Conservation (phyloP, 2,888 invertebrate genomes). For the Lacanobia wlatinum region DNA sequence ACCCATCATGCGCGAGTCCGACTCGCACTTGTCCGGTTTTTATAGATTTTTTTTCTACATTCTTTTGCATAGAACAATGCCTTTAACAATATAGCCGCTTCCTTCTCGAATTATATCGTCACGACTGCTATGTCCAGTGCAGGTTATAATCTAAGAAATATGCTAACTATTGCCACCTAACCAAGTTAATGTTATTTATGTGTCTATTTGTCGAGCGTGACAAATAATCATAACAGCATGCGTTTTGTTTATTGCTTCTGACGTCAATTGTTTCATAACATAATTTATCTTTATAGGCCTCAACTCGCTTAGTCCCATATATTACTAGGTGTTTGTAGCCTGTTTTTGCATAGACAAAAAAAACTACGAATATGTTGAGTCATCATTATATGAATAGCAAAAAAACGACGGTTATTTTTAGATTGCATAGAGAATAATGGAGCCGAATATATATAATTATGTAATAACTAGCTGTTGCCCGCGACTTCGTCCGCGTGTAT, state of each 20-base stretch:
- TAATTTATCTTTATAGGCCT: conserved; percentile 13
- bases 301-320: not conserved
- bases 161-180: not conserved
- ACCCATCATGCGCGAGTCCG: no score
- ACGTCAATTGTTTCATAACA: conserved; percentile 35
- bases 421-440: not conserved
- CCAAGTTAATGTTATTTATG: conserved; percentile 17
- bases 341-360: not conserved
- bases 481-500: no score
- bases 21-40: no score
- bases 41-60: not conserved
- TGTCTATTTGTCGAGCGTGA: conserved; percentile 15
- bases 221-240: not conserved
- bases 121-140: no score
- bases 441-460: not conserved
- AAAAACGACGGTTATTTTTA: not conserved
- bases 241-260: conserved; percentile 24
- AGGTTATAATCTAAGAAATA: not conserved
- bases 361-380: not conserved
- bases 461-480: no score
- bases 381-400: not conserved
- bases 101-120: no score
- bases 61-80: not conserved
- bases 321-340: not conserved
- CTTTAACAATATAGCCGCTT: no score